These are phyloP conservation scores for Ibidorhyncha struthersii DNA, from an alignment of 2,113 vertebrate genomes.

Conservation along the genomic window DNA sequence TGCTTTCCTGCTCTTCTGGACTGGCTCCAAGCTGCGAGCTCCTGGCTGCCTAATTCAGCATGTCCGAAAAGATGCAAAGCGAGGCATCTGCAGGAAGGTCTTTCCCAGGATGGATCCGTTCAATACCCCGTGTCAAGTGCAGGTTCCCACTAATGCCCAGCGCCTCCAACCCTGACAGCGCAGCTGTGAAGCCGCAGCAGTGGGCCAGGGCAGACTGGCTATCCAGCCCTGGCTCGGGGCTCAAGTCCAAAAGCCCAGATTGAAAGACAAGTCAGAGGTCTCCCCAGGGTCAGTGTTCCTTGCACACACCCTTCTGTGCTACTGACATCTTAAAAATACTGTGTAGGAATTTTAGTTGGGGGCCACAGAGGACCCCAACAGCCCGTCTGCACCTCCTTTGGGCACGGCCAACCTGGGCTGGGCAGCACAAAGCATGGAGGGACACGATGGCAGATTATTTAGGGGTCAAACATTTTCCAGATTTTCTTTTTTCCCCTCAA, in stretches of 20 bases:
- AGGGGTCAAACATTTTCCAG: background rate
- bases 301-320: background rate
- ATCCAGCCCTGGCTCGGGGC: background rate
- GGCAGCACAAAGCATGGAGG: background rate
- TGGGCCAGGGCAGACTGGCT: background rate
- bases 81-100: background rate
- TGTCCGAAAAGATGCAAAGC: background rate
- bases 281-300: background rate
- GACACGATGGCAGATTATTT: background rate
- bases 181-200: background rate
- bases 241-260: rapidly evolving
- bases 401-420: background rate
- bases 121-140: background rate
- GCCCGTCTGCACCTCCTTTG: background rate
- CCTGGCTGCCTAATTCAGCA: background rate
- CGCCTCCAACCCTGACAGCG: rapidly evolving
- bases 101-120: background rate
- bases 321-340: background rate
- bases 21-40: background rate
- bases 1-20: background rate
- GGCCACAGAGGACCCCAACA: background rate
- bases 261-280: background rate
- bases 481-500: background rate
- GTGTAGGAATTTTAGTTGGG: background rate
- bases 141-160: background rate